phyloP scores from a whole-genome alignment of 1,140 invertebrate genomes.

The Mesaphorura yosii region DNA sequence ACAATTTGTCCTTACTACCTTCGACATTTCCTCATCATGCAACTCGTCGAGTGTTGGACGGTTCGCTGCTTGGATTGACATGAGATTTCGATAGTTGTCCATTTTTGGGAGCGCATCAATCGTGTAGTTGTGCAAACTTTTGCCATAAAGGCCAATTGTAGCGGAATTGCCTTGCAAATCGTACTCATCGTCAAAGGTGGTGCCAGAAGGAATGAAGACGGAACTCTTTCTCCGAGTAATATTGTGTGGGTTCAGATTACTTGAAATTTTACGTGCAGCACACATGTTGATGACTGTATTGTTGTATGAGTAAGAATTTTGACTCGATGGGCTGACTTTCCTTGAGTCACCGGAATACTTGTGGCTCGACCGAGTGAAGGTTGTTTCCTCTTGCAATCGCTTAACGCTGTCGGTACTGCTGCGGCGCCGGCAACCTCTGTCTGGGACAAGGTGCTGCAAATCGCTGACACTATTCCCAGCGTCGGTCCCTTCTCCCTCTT shows the following conservation, averaged over 20 bases:
- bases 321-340: neutral
- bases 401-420: too few species aligned
- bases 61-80: slow-evolving; percentile 40
- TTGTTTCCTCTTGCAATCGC: neutral
- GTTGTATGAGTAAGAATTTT: too few species aligned
- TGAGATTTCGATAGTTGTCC: slow-evolving; percentile 46
- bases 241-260: neutral
- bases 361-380: neutral
- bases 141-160: slow-evolving; percentile 15
- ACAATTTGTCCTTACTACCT: neutral
- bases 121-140: slow-evolving; percentile 33
- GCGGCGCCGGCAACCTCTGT: too few species aligned
- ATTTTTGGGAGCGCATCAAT: slow-evolving; percentile 44
- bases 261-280: neutral
- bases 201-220: slow-evolving; percentile 17
- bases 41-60: slow-evolving; percentile 44
- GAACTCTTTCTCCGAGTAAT: slow-evolving; percentile 8
- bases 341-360: neutral
- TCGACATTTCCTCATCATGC: slow-evolving; percentile 33
- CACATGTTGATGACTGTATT: neutral
- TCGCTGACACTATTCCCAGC: too few species aligned
- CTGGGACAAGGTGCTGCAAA: too few species aligned
- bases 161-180: neutral
- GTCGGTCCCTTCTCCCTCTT: too few species aligned
- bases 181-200: slow-evolving; percentile 3